Percentiles rank a stretch among this genome's conserved stretches.
Conservation (phyloP, 2,888 invertebrate species). For the Andrena trimmerana region DNA sequence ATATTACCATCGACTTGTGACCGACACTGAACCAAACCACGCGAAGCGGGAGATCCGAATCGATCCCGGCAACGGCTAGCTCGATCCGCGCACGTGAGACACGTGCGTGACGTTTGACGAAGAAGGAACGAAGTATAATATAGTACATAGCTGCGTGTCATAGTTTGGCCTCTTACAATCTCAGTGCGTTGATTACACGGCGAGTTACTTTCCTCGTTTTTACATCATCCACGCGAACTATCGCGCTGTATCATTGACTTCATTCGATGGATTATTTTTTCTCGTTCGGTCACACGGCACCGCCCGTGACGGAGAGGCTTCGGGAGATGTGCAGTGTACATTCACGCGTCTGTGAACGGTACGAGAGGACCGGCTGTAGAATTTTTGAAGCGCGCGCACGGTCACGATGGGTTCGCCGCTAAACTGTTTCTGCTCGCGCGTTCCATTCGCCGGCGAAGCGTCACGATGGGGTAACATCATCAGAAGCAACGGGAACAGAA, state of each 20-base stretch:
- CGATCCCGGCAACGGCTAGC: constrained; percentile 27
- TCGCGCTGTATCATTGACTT: constrained; percentile 65
- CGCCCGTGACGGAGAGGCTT: constrained; percentile 41
- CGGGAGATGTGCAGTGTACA: constrained; percentile 43
- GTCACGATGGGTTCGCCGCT: constrained; percentile 51
- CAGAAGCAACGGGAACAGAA: not conserved
- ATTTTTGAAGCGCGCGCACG: constrained; percentile 51
- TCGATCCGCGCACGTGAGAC: constrained; percentile 59
- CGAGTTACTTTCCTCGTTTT: constrained; percentile 68
- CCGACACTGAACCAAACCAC: too few relatives aligned
- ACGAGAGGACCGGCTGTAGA: constrained; percentile 45
- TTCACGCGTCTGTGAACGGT: constrained; percentile 21
- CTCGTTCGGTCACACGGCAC: constrained; percentile 55
- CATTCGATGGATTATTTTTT: constrained; percentile 53
- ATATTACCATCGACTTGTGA: too few relatives aligned
- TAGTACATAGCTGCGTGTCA: constrained; percentile 67
- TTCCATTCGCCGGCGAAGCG: constrained; percentile 48
- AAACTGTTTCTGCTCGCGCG: constrained; percentile 46
- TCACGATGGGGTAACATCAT: constrained; percentile 68
- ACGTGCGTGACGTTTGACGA: constrained; percentile 22
- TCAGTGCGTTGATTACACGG: constrained; percentile 58
- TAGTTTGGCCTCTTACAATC: constrained; percentile 72
- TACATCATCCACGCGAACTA: constrained; percentile 58
- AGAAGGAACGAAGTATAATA: constrained; percentile 49
- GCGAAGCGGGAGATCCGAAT: not conserved